A percentile compares a stretch with the other conserved stretches of the same genome.
These are phyloP conservation scores for Arge pagana DNA, from an alignment of 2,888 invertebrate genomes.

Conservation along the genomic window DNA sequence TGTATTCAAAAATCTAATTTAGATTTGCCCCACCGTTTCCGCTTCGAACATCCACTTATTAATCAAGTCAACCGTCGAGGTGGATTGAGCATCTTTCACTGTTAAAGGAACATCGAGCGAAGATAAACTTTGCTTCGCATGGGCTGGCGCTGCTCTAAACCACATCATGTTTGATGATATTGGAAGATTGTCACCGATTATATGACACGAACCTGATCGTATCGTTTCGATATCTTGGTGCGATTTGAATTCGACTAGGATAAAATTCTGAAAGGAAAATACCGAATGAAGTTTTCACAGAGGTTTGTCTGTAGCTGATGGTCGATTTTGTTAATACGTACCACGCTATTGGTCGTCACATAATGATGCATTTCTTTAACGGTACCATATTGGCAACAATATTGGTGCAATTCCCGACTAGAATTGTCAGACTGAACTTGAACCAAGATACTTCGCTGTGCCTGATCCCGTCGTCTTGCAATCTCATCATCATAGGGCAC, in stretches of 20 bases:
- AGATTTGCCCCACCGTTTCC: conserved; percentile 3
- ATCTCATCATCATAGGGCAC: conserved; percentile 65
- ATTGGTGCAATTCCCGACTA: conserved; percentile 68
- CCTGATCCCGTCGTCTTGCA: conserved; percentile 66
- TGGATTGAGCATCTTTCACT: not conserved
- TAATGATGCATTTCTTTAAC: conserved; percentile 73
- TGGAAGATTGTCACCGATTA: conserved; percentile 66
- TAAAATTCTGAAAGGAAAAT: conserved; percentile 66
- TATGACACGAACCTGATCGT: conserved; percentile 64
- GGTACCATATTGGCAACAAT: conserved; percentile 70
- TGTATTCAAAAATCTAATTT: too few relatives aligned
- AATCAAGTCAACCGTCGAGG: not conserved
- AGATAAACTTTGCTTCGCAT: conserved; percentile 39
- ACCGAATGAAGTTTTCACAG: conserved; percentile 4
- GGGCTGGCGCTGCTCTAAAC: conserved; percentile 65
- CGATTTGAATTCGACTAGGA: conserved; percentile 73
- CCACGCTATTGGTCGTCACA: conserved; percentile 51
- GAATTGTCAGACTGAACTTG: conserved; percentile 77
- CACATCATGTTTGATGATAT: conserved; percentile 74
- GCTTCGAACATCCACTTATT: not conserved
- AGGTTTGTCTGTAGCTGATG: not conserved
- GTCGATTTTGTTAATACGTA: conserved; percentile 38
- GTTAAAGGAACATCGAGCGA: conserved; percentile 10
- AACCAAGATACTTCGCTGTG: conserved; percentile 72
- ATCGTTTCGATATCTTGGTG: conserved; percentile 63